Percentiles rank a stretch among this genome's conserved stretches.
Evolutionary conservation across 2,797 vertebrate species (phyloP).

Genomic region (Crypturellus tataupa): DNA sequence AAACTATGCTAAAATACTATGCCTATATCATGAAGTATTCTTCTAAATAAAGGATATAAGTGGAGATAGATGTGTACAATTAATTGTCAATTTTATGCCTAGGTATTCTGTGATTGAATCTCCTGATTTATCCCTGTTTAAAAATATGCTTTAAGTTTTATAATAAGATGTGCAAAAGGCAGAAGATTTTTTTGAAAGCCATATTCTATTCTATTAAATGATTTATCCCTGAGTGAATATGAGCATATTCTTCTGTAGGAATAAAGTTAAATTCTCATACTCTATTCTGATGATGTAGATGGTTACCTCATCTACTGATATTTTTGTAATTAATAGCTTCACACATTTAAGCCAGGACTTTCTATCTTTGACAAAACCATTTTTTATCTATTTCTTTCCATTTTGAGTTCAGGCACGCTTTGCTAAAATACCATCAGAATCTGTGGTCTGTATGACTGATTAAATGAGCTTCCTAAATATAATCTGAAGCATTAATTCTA

Average conservation of each 20-base stretch:
- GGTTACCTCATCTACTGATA: background rate
- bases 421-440: constrained; percentile 23
- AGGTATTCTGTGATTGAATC: background rate
- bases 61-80: background rate
- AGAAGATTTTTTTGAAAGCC: background rate
- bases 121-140: background rate
- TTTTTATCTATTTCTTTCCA: background rate
- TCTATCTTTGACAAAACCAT: background rate
- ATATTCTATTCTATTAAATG: background rate
- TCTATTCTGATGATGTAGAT: background rate
- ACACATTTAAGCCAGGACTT: background rate
- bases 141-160: background rate
- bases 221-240: background rate
- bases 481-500: constrained; percentile 56
- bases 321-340: constrained; percentile 12
- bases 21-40: background rate
- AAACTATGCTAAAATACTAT: constrained; percentile 3
- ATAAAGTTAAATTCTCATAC: background rate
- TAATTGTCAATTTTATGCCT: constrained; percentile 22
- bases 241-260: background rate
- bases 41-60: constrained; percentile 20
- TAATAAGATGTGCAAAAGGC: background rate
- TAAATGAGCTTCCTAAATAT: constrained; percentile 60
- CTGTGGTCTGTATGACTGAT: constrained; percentile 12
- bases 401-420: constrained; percentile 16